Evolutionary conservation across 2,888 invertebrate species (phyloP).

Genomic region (Odiellus spinosus): DNA sequence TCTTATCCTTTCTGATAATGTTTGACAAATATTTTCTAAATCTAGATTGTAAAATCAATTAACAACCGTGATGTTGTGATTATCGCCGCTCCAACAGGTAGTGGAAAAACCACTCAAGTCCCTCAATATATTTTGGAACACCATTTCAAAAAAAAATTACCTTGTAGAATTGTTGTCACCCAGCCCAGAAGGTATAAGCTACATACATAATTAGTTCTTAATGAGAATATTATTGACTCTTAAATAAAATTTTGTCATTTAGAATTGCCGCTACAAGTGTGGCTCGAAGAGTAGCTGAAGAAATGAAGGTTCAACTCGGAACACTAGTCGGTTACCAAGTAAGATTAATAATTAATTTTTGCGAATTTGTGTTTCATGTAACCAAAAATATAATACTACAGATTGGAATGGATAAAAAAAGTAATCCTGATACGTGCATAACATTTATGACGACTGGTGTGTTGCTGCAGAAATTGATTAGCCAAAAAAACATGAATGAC

Average conservation of each 20-base stretch:
- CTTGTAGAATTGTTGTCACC: slow-evolving; percentile 77
- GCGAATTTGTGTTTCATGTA: not conserved
- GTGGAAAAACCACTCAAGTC: slow-evolving; percentile 60
- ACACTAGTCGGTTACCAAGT: slow-evolving; percentile 79
- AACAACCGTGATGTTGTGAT: slow-evolving; percentile 54
- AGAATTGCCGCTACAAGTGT: slow-evolving; percentile 84
- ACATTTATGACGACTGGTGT: slow-evolving; percentile 80
- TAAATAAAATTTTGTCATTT: too few species aligned
- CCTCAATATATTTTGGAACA: slow-evolving; percentile 85
- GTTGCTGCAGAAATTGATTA: slow-evolving; percentile 59
- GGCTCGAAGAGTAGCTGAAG: slow-evolving; percentile 63
- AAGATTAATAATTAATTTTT: slow-evolving; percentile 10
- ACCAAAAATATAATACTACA: not conserved
- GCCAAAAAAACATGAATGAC: slow-evolving; percentile 48
- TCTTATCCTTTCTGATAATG: too few species aligned
- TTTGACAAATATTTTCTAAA: not conserved
- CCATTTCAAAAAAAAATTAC: slow-evolving; percentile 40
- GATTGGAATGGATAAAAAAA: slow-evolving; percentile 39
- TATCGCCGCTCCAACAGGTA: slow-evolving; percentile 84
- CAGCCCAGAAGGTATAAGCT: slow-evolving; percentile 49
- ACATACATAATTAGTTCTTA: too few species aligned
- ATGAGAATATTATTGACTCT: too few species aligned
- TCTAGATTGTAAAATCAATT: slow-evolving; percentile 52
- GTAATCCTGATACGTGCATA: slow-evolving; percentile 50
- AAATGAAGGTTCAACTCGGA: slow-evolving; percentile 66